Conservation (phyloP, 2,113 vertebrate genomes). For the Regulus satrapa region DNA sequence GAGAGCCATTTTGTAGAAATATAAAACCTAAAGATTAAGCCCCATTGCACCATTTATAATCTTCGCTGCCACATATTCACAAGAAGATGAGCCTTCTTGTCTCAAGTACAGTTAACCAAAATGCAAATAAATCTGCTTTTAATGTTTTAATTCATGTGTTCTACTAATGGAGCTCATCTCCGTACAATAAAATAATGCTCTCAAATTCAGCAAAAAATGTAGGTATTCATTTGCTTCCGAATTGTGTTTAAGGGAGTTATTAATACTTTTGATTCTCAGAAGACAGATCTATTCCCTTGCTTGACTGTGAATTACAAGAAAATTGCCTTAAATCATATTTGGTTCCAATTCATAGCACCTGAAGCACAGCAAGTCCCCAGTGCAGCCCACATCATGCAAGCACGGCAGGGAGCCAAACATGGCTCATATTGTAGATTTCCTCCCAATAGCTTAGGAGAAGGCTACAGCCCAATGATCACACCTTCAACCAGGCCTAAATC, state of each 20-base stretch:
- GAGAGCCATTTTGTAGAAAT: slow-evolving; percentile 56
- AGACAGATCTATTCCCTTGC: not conserved
- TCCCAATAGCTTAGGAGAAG: not conserved
- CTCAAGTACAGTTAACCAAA: slow-evolving; percentile 8
- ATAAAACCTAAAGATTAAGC: slow-evolving; percentile 51
- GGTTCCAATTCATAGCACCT: not conserved
- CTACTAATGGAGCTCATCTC: not conserved
- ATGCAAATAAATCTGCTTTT: slow-evolving; percentile 38
- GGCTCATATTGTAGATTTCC: not conserved
- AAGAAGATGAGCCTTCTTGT: not conserved
- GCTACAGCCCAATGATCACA: not conserved
- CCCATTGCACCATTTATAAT: not conserved
- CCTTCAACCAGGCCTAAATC: not conserved
- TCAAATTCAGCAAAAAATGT: slow-evolving; percentile 1
- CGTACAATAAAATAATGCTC: not conserved
- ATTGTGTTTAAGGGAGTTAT: not conserved
- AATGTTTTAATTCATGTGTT: slow-evolving; percentile 35
- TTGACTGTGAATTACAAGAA: not conserved
- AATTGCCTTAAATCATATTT: slow-evolving; percentile 3
- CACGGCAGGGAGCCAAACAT: not conserved
- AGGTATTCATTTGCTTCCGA: not conserved
- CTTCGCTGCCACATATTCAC: slow-evolving; percentile 13
- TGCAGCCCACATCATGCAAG: not conserved
- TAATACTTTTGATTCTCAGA: slow-evolving; percentile 19
- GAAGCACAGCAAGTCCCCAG: not conserved